Base-by-base conservation (phyloP, 2,113 vertebrate species). In the Arothron firmamentum region DNA sequence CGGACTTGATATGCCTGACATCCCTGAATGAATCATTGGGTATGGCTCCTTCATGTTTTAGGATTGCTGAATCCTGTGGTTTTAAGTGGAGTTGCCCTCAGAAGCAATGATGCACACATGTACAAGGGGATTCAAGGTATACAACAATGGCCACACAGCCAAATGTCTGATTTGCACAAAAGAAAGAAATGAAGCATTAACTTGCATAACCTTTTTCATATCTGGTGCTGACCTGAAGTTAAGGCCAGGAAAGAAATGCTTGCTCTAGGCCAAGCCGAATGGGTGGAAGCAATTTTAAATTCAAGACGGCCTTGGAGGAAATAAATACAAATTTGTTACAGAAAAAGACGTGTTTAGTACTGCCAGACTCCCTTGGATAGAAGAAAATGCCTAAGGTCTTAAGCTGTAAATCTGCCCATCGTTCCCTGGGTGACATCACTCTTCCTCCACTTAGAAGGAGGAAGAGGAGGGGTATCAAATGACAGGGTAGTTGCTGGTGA, bases 331-430 rank as follows among this genome's bases (percentile, higher is more conserved):
- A 77, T 78, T 54, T 21, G 48, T 56, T 56, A 53, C 64, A 53
- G 25, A 62, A 17, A 56, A 43, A 54, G 47, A 46, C 20, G 16
- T 72, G 34, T 56, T 61, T 8, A 13, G 45, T 47, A 47, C 15
- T n/a, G n/a, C 45, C 21, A 49, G 57, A 48, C 46, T 74, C 28
- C 16, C 19, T 62, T 73, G 47, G 55, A 57, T 42, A 19, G 51
- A 53, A 28, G 60, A 45, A 70, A 66, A 58, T 52, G 14, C 52
- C 56, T 17, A 13, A 47, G 79, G 78, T 72, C 63, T 76, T 56
- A 18, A 70, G 67, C 75, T 64, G 57, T 77, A 72, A 79, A 82
- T 79, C 56, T 70, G 64, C 60, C 74, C 49, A 61, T 84, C 72
- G 50, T 41, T 70, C 60, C 51, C 52, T 45, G 10, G 41, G 70